Evolutionary conservation across 2,888 invertebrate species (phyloP).

Genomic region (Atherix ibis): DNA sequence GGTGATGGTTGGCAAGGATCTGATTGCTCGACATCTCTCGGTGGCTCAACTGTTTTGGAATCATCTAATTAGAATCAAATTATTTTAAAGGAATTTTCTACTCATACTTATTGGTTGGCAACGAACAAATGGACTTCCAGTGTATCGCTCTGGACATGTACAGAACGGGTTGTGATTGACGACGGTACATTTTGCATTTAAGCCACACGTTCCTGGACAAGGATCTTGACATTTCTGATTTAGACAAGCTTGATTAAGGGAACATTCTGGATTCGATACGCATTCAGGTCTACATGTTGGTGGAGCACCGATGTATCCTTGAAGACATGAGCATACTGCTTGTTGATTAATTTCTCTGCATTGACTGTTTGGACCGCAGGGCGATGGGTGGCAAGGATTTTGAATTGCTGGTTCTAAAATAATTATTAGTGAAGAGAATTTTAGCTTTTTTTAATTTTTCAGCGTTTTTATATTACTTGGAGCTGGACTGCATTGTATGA

Average conservation of each 20-base stretch:
- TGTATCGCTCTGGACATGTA: conserved; percentile 48
- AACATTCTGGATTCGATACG: conserved; percentile 61
- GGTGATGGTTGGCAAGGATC: conserved; percentile 37
- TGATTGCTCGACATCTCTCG: conserved; percentile 15
- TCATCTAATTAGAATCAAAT: neutral
- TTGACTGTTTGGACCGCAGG: conserved; percentile 61
- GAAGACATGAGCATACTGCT: conserved; percentile 62
- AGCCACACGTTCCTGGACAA: conserved; percentile 60
- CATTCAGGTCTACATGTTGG: conserved; percentile 67
- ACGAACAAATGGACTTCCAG: conserved; percentile 60
- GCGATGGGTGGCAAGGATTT: conserved; percentile 54
- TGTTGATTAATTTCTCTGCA: conserved; percentile 54
- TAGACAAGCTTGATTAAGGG: conserved; percentile 55
- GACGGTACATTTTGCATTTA: conserved; percentile 52
- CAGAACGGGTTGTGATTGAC: conserved; percentile 68
- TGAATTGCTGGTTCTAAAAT: conserved; percentile 25
- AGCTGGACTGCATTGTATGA: conserved; percentile 36
- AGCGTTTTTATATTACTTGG: conserved; percentile 30
- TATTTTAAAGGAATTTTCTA: neutral
- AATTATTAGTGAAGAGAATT: conserved; percentile 39
- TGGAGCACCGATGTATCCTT: conserved; percentile 55
- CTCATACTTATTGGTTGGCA: conserved; percentile 44
- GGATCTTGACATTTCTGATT: conserved; percentile 68
- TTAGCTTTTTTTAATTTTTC: conserved; percentile 44
- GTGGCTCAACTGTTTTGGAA: conserved; percentile 18